Conservation (phyloP, 2,888 invertebrate species). For the Spialia ferax region DNA sequence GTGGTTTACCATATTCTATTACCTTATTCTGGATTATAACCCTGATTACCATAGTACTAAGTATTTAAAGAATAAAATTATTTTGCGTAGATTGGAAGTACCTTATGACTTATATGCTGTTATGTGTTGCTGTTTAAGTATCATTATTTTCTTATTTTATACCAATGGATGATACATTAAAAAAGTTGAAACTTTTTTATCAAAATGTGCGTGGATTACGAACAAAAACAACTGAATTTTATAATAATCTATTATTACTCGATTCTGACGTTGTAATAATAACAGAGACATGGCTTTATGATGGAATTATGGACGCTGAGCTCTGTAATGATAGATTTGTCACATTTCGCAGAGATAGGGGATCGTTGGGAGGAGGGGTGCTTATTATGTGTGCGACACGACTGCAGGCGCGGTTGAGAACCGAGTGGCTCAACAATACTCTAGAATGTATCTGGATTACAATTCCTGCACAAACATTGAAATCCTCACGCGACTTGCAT, state of each 20-base stretch:
- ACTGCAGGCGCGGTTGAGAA: conserved; percentile 8
- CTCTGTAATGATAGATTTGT: conserved; percentile 1
- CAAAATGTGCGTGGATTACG: conserved; percentile 2
- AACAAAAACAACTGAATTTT: conserved; percentile 11
- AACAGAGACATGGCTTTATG: conserved; percentile 18
- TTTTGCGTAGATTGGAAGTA: neutral
- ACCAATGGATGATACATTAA: neutral
- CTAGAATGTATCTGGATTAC: neutral
- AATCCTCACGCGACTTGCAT: neutral
- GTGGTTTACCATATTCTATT: too few species aligned
- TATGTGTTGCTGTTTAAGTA: too few species aligned
- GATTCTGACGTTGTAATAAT: conserved; percentile 9
- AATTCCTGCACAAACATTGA: neutral
- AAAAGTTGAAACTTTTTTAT: conserved; percentile 5
- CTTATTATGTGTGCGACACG: conserved; percentile 3
- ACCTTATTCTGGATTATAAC: too few species aligned
- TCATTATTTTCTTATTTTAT: too few species aligned
- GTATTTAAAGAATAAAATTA: too few species aligned
- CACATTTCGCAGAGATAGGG: conserved; percentile 14
- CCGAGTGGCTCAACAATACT: too few species aligned
- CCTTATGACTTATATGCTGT: too few species aligned
- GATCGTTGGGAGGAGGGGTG: conserved; percentile 10
- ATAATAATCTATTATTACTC: conserved; percentile 8
- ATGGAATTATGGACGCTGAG: conserved; percentile 14
- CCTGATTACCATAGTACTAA: too few species aligned